phyloP scores from a whole-genome alignment of 2,113 vertebrate genomes.

The Antidorcas marsupialis region DNA sequence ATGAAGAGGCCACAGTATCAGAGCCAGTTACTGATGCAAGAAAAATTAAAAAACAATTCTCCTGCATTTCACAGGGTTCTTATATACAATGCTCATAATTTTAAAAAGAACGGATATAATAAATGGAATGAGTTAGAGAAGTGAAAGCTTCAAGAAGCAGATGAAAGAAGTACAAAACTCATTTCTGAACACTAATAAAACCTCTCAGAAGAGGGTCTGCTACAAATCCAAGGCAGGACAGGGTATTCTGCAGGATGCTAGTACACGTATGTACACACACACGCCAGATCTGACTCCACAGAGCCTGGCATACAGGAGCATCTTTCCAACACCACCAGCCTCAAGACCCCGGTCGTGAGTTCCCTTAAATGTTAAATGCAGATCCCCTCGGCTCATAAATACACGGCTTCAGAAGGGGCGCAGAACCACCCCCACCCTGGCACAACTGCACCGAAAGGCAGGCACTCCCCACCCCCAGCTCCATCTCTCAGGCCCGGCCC shows the following conservation, averaged over 20 bases:
- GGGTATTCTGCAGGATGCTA: background rate
- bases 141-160: background rate
- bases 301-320: background rate
- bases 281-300: background rate
- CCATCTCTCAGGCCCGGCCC: background rate
- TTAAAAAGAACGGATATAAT: background rate
- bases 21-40: background rate
- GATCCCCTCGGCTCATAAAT: background rate
- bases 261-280: background rate
- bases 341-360: background rate
- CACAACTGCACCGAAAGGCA: background rate
- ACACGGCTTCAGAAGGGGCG: accelerated
- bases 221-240: background rate
- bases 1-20: background rate
- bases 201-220: background rate
- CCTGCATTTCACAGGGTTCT: background rate
- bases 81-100: background rate
- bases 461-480: background rate
- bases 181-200: background rate
- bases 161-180: background rate
- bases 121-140: background rate
- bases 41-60: background rate
- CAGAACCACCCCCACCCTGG: background rate
- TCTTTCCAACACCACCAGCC: background rate
- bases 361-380: background rate